These are phyloP conservation scores for Elysia crispata DNA, from an alignment of 2,888 invertebrate genomes.

Conservation along the genomic window DNA sequence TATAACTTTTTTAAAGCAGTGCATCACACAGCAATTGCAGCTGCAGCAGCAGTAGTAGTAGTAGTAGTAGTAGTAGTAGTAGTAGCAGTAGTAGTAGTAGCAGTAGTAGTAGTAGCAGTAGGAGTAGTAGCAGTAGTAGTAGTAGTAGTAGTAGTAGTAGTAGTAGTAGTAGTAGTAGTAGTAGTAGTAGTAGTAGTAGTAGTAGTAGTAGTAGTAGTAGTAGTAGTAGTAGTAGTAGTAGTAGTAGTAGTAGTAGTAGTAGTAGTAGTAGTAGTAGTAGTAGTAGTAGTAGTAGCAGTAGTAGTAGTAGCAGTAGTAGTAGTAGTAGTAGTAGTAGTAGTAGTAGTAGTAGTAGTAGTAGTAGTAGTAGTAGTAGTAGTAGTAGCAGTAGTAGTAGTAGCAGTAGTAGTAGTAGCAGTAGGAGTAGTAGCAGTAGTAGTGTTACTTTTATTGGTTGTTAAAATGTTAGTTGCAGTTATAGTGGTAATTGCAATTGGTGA, in stretches of 20 bases:
- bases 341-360: slow-evolving; percentile 28
- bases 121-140: slow-evolving; percentile 35
- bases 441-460: no score
- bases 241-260: no score
- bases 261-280: slow-evolving; percentile 38
- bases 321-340: slow-evolving; percentile 31
- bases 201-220: no score
- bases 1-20: no score
- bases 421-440: no score
- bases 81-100: slow-evolving; percentile 23
- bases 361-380: slow-evolving; percentile 31
- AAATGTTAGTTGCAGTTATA: no score
- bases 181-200: no score
- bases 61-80: slow-evolving; percentile 38
- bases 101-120: slow-evolving; percentile 24
- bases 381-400: slow-evolving; percentile 35
- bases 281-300: slow-evolving; percentile 39
- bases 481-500: no score
- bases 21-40: slow-evolving; percentile 13
- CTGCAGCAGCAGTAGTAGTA: slow-evolving; percentile 37
- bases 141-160: slow-evolving; percentile 27
- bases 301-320: slow-evolving; percentile 22
- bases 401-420: slow-evolving; percentile 20
- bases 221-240: no score
- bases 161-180: slow-evolving; percentile 38